Evolutionary conservation across 2,888 invertebrate genomes (phyloP).

Genomic region (Drosophila anceps): DNA sequence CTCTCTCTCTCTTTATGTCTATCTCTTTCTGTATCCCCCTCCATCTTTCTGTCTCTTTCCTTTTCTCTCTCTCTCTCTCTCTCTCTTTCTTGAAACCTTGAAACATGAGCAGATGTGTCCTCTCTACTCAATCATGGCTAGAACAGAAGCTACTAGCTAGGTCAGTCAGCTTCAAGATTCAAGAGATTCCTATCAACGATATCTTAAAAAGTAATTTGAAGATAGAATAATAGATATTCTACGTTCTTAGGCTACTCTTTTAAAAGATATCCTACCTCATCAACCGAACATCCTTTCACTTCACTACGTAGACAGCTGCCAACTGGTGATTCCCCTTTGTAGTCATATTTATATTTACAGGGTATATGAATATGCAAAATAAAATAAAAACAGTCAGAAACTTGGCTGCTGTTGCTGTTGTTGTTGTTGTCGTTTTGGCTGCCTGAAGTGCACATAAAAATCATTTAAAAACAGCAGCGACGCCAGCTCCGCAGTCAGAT

Average conservation of each 20-base stretch:
- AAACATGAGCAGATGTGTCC: too few relatives aligned
- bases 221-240: too few relatives aligned
- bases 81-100: background rate
- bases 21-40: background rate
- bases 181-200: too few relatives aligned
- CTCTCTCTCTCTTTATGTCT: background rate
- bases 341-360: conserved; percentile 27
- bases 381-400: background rate
- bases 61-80: background rate
- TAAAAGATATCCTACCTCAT: too few relatives aligned
- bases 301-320: background rate
- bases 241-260: too few relatives aligned
- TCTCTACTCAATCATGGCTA: too few relatives aligned
- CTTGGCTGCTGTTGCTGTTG: conserved; percentile 20
- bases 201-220: too few relatives aligned
- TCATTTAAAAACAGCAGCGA: conserved; percentile 76
- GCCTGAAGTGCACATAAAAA: conserved; percentile 77
- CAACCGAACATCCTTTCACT: too few relatives aligned
- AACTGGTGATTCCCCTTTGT: background rate
- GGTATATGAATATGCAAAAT: conserved; percentile 42
- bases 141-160: too few relatives aligned
- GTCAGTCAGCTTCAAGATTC: too few relatives aligned
- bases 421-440: conserved; percentile 25
- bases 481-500: conserved; percentile 42
- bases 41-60: background rate